Percentiles rank a stretch among this genome's conserved stretches.
These are phyloP conservation scores for Jordanella pulchra DNA, from an alignment of 2,797 vertebrate species.

Conservation along the genomic window DNA sequence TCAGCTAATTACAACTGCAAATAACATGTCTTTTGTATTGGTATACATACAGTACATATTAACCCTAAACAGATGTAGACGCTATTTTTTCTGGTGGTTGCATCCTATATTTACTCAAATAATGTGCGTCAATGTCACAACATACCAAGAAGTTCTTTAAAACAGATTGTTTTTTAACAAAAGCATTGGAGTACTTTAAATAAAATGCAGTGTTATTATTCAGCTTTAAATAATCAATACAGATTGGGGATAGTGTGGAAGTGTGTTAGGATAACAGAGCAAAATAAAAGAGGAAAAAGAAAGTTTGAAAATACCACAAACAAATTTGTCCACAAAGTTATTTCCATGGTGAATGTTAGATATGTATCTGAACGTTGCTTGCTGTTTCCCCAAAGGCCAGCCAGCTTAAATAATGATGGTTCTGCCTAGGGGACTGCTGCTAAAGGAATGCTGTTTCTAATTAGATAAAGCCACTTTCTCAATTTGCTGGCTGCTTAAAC, in stretches of 20 bases:
- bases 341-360: constrained; percentile 69
- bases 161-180: constrained; percentile 41
- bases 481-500: constrained; percentile 82
- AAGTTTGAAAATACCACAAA: constrained; percentile 59
- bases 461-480: constrained; percentile 81
- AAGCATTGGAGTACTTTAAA: constrained; percentile 62
- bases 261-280: constrained; percentile 37
- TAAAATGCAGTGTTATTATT: constrained; percentile 63
- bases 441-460: constrained; percentile 82
- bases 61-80: constrained; percentile 41
- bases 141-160: constrained; percentile 50
- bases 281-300: constrained; percentile 42
- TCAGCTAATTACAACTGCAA: constrained; percentile 54
- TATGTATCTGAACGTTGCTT: constrained; percentile 75
- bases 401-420: constrained; percentile 81
- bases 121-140: constrained; percentile 42
- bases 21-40: constrained; percentile 36
- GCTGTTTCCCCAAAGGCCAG: constrained; percentile 74
- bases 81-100: constrained; percentile 55
- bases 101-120: constrained; percentile 41
- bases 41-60: constrained; percentile 1
- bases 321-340: constrained; percentile 61
- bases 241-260: constrained; percentile 37
- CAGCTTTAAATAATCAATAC: constrained; percentile 62
- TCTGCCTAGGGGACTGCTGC: constrained; percentile 75